These are phyloP conservation scores for Suricata suricatta DNA, from an alignment of 2,113 vertebrate species.

Conservation along the genomic window DNA sequence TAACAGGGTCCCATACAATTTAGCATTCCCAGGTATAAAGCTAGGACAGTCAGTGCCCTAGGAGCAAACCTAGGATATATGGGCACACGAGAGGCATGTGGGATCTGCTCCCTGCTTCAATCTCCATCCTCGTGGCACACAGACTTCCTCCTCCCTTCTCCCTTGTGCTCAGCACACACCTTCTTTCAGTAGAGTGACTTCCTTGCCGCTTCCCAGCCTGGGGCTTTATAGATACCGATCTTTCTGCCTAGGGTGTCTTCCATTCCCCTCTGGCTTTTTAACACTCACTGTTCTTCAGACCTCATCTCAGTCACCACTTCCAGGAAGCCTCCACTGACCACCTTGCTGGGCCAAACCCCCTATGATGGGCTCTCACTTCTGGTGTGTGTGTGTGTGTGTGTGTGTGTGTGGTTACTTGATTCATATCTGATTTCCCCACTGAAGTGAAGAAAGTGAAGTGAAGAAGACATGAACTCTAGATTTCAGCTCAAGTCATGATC, in stretches of 20 bases:
- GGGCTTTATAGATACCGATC: neutral
- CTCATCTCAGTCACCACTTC: neutral
- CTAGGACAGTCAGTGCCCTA: neutral
- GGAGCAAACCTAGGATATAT: too few species aligned
- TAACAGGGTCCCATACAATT: neutral
- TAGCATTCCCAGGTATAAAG: neutral
- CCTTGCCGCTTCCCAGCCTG: accelerated
- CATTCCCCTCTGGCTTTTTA: neutral
- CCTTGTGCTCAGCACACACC: neutral
- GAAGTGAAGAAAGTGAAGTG: neutral
- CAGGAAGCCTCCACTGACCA: neutral
- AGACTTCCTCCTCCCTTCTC: neutral
- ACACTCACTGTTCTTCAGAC: neutral
- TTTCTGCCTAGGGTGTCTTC: neutral
- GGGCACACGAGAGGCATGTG: neutral
- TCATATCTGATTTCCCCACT: neutral
- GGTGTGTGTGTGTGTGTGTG: neutral
- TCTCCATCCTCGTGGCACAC: neutral
- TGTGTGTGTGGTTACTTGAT: neutral
- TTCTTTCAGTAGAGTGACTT: neutral
- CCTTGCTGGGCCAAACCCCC: neutral
- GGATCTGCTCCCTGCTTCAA: neutral
- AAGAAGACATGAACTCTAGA: neutral
- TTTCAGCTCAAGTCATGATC: too few species aligned
- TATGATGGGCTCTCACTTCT: neutral